Evolutionary conservation across 2,113 vertebrate genomes (phyloP), one percentile per base, ranked within the genome.

Genomic region (Platycercus adscitus): DNA sequence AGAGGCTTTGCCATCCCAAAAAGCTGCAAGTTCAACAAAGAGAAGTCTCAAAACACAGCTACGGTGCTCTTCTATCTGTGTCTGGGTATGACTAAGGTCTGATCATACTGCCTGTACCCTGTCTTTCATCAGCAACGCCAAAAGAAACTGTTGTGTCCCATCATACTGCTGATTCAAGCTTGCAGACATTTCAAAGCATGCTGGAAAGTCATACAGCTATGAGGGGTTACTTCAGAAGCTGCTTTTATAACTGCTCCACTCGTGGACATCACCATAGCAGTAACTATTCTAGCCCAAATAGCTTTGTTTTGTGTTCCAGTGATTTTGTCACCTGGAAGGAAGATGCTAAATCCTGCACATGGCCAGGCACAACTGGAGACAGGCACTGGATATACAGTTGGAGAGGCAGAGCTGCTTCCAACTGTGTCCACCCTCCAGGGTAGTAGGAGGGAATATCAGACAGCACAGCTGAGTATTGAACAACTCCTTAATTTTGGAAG

Each of bases 231-330:
- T 16, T 73, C 39, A 64, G 49, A 41, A 68, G 35, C 20, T 11
- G 3, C 49, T 35, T 85, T 49, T 65, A 37, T 17, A 44, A 11
- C 52, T 31, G 11, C 7, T 84, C 25, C 49, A 65, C 25, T 11
- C 1, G 0, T 37, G 33, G n/a, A 63, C 26, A 53, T 89, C 79
- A 25, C 52, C 1, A 1, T 13, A 35, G 46, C 16, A 47, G n/a
- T 25, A 66, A 23, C 24, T 83, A 11, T 39, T 80, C 15, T 23
- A 86, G 31, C 35, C 37, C 33, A n/a, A 78, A 81, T 3, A 23
- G 19, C 39, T 64, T 37, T 65, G 69, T 50, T 53, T 21, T 87
- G 11, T 43, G 7, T 78, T 72, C 25, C 35, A 65, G 33, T 15
- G 53, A 39, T 31, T 14, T 25, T 52, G 18, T 33, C 31, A 56